A percentile compares a stretch with the other conserved stretches of the same genome.
Evolutionary conservation across 2,797 vertebrate species (phyloP).

Genomic region (Pagetopsis macropterus): DNA sequence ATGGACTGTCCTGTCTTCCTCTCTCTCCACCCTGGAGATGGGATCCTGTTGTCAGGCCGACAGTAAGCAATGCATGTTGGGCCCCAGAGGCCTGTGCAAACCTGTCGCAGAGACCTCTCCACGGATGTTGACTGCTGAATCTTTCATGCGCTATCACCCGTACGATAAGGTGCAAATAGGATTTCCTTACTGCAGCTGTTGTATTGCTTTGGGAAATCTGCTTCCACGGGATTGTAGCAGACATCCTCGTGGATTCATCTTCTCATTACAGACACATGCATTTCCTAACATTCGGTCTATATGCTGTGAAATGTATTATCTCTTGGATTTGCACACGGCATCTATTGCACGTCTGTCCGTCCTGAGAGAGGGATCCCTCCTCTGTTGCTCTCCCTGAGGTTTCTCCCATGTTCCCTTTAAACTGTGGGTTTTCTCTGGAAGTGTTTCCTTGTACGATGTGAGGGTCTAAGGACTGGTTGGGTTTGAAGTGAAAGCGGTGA

Average conservation of each 20-base stretch:
- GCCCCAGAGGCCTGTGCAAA: constrained; percentile 49
- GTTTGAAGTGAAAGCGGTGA: constrained; percentile 22
- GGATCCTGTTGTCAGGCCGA: constrained; percentile 55
- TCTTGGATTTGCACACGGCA: too few relatives aligned
- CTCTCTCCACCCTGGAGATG: constrained; percentile 37
- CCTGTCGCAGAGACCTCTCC: constrained; percentile 33
- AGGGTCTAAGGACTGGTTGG: background rate
- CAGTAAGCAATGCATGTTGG: constrained; percentile 51
- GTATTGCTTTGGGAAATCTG: constrained; percentile 53
- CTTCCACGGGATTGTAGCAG: too few relatives aligned
- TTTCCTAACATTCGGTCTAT: too few relatives aligned
- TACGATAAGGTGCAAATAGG: constrained; percentile 69
- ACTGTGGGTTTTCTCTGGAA: too few relatives aligned
- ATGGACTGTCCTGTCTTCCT: constrained; percentile 32
- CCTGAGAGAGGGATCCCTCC: too few relatives aligned
- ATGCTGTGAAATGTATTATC: too few relatives aligned
- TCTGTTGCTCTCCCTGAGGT: too few relatives aligned
- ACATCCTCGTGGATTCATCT: too few relatives aligned
- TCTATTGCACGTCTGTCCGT: too few relatives aligned
- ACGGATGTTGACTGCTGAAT: constrained; percentile 58
- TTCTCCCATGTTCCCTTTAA: too few relatives aligned
- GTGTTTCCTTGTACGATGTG: too few relatives aligned
- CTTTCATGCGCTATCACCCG: constrained; percentile 53
- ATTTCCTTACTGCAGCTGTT: constrained; percentile 46
- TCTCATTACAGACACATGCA: too few relatives aligned